Evolutionary conservation across 2,888 invertebrate species (phyloP), one percentile per base, ranked within the genome.

Genomic region (Iphiclides podalirius): DNA sequence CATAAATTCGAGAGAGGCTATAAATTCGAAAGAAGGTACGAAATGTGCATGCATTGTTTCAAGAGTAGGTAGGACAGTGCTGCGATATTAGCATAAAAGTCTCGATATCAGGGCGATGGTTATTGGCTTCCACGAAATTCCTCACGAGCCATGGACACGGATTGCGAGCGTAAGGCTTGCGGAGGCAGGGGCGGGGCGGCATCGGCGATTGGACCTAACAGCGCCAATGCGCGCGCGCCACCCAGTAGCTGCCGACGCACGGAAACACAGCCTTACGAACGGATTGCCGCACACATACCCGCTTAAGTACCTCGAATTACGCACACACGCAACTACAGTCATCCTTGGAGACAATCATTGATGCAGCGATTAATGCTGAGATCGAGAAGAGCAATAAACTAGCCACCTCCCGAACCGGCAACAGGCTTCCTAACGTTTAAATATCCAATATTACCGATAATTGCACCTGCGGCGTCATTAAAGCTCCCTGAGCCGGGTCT

Each of bases 361-460:
- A 44, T 35, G 42, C 47, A 13, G n/a, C 57, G 53, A 57, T 52
- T 58, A 44, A 46, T 49, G 50, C 53, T 47, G 46, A 52, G 52
- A 59, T 56, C 52, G 59, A 60, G 63, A 67, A 65, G 58, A 72
- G 69, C 70, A 38, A 48, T 64, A 37, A 42, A 49, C 43, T 49
- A 43, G 43, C 48, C 38, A 49, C 48, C 33, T 38, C 33, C 62
- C 47, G 59, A 57, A n/a, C n/a, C 58, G 56, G 65, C 62, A 67
- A 70, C 74, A n/a, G n/a, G 84, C 87, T 86, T 75, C 86, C 81
- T 85, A 75, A 77, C 83, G 75, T 84, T 86, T 85, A 86, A 83
- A 72, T 70, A 69, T 75, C 78, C 72, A 73, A 79, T 83, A 87
- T 87, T 86, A 84, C 80, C 83, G 79, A 84, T 88, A 86, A 88